Evolutionary conservation across 2,797 vertebrate species (phyloP).

Genomic region (Prionace glauca): DNA sequence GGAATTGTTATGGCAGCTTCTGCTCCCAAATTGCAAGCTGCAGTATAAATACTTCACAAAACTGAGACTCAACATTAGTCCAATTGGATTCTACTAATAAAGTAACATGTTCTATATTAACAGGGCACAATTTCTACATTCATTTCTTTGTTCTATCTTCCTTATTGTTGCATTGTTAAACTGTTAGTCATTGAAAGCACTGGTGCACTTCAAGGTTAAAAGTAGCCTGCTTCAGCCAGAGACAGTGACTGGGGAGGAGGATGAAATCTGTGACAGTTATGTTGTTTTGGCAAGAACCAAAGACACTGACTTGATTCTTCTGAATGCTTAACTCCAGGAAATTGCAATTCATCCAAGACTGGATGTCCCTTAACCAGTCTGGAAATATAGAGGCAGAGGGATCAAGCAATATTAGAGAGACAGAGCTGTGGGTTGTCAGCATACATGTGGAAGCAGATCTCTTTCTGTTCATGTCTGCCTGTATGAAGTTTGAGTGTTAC

Average conservation of each 20-base stretch:
- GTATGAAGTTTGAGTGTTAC: no score
- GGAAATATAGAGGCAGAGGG: neutral
- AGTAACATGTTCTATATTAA: neutral
- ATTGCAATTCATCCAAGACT: neutral
- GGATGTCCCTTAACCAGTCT: neutral
- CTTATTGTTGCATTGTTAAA: neutral
- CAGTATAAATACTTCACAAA: neutral
- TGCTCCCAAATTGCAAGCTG: no score
- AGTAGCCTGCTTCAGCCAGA: neutral
- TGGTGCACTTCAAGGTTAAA: neutral
- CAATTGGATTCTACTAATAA: neutral
- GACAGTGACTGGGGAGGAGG: neutral
- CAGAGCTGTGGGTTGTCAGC: neutral
- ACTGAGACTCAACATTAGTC: neutral
- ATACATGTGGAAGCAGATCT: neutral
- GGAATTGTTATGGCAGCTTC: neutral
- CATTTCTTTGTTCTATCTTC: neutral
- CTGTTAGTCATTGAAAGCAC: neutral
- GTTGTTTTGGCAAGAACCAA: neutral
- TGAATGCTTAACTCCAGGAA: neutral
- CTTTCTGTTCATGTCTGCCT: neutral
- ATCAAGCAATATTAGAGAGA: neutral
- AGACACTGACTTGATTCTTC: neutral
- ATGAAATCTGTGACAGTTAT: neutral
- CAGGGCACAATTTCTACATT: neutral